Evolutionary conservation across 2,113 vertebrate genomes (phyloP).

Genomic region (Serilophus lunatus): DNA sequence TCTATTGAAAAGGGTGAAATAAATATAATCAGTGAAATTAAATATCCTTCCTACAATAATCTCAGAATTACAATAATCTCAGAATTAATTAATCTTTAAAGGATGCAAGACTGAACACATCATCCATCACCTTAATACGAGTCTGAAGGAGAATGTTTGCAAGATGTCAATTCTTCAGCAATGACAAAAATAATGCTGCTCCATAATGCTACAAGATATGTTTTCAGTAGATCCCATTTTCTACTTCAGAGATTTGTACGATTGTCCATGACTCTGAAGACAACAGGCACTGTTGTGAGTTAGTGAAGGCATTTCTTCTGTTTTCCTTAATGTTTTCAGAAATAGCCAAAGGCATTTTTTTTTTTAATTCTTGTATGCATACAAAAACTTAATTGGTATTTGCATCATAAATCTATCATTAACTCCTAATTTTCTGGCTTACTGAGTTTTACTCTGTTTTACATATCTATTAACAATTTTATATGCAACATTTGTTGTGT

Average conservation of each 20-base stretch:
- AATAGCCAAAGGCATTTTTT: rapidly evolving
- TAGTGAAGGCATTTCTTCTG: not conserved
- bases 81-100: not conserved
- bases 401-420: not conserved
- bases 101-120: not conserved
- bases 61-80: not conserved
- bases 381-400: not conserved
- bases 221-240: not conserved
- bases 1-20: not conserved
- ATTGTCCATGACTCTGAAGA: not conserved
- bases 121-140: not conserved
- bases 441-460: not conserved
- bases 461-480: not conserved
- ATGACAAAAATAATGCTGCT: not conserved
- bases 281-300: not conserved
- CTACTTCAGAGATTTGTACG: not conserved
- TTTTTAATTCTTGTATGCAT: not conserved
- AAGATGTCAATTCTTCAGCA: not conserved
- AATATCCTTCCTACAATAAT: not conserved
- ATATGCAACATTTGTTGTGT: not conserved
- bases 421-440: not conserved
- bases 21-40: not conserved
- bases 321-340: not conserved
- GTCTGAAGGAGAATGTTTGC: not conserved
- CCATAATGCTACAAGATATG: no score